Evolutionary conservation across 2,113 vertebrate genomes (phyloP).

Genomic region (Sceloporus tristichus): DNA sequence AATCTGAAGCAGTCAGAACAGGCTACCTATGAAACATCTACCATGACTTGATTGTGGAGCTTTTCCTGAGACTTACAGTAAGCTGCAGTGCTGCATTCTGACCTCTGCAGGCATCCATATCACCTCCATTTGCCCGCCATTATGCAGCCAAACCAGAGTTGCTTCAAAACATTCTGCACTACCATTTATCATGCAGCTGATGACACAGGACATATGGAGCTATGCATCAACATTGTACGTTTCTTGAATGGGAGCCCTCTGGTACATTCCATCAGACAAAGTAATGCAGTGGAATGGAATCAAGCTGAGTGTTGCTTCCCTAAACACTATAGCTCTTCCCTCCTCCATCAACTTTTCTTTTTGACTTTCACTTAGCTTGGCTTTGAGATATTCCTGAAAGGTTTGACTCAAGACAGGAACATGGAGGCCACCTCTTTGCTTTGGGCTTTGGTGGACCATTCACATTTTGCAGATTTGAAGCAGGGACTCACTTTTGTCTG

Average conservation of each 20-base stretch:
- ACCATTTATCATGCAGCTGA: background rate
- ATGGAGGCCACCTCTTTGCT: background rate
- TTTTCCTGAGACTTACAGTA: no score
- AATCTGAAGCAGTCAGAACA: no score
- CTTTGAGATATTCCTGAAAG: conserved; percentile 25
- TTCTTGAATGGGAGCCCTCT: conserved; percentile 29
- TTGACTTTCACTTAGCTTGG: conserved; percentile 28
- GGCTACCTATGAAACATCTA: background rate
- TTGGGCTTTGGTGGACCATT: no score
- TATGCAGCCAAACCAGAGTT: background rate
- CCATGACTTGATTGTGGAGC: background rate
- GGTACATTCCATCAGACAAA: conserved; percentile 49
- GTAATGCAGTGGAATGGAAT: conserved; percentile 53
- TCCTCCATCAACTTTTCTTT: background rate
- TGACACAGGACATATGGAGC: conserved; percentile 56
- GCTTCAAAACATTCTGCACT: accelerated
- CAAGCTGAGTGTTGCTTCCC: conserved; percentile 61
- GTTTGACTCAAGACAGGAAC: background rate
- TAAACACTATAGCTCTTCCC: conserved; percentile 40
- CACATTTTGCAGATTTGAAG: no score
- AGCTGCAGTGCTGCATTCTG: background rate
- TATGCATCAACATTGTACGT: conserved; percentile 41
- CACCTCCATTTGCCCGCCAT: background rate
- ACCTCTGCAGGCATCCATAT: background rate
- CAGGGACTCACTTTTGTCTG: no score